Conservation (phyloP, 2,888 invertebrate genomes). For the Colostygia pectinataria region DNA sequence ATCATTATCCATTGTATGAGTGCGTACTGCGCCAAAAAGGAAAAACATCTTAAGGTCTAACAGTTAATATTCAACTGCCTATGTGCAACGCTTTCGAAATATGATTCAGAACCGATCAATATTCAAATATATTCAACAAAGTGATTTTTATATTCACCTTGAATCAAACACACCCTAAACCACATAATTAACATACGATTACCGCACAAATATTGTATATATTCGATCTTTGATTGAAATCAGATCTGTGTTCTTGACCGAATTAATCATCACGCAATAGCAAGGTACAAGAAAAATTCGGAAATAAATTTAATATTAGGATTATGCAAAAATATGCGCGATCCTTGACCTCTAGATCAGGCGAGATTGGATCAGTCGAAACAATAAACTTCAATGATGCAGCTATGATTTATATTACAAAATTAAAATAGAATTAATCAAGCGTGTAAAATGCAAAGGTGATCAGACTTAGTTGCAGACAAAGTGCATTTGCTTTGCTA, state of each 20-base stretch:
- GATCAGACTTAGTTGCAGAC: no score
- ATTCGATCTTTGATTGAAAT: constrained; percentile 11
- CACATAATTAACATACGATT: constrained; percentile 15
- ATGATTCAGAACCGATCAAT: constrained; percentile 1
- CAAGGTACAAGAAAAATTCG: constrained; percentile 1
- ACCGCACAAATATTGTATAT: constrained; percentile 7
- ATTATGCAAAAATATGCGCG: constrained; percentile 6
- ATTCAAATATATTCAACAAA: constrained; percentile 11
- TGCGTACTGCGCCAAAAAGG: no score
- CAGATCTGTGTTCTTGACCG: constrained; percentile 17
- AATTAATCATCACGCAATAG: constrained; percentile 14
- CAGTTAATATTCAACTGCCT: not conserved
- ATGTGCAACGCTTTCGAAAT: constrained; percentile 5
- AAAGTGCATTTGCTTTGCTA: no score
- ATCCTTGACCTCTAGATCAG: constrained; percentile 12
- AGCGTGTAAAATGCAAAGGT: no score
- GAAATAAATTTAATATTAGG: constrained; percentile 5
- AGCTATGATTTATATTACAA: no score
- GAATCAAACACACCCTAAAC: constrained; percentile 16
- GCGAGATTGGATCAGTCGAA: not conserved
- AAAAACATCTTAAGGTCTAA: not conserved
- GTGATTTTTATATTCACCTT: constrained; percentile 11
- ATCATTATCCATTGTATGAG: no score
- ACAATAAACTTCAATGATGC: not conserved
- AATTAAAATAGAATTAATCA: no score